A percentile compares a stretch with the other conserved stretches of the same genome.
Evolutionary conservation across 2,113 vertebrate genomes (phyloP).

Genomic region (Marmota monax): DNA sequence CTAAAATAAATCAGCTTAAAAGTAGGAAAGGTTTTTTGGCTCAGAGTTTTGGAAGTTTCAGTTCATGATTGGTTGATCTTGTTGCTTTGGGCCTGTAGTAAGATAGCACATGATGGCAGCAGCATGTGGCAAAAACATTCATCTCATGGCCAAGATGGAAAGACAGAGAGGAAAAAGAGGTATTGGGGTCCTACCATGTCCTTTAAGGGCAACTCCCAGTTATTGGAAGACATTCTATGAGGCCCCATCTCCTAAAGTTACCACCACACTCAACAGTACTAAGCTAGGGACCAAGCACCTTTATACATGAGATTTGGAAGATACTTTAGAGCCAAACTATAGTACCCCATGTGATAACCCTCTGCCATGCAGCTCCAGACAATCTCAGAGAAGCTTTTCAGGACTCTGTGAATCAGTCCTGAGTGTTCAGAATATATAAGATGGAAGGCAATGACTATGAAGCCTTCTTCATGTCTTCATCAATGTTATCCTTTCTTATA

Average conservation of each 20-base stretch:
- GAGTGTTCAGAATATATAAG: not conserved
- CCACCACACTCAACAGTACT: too few species aligned
- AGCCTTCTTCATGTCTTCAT: not conserved
- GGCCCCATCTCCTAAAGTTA: not conserved
- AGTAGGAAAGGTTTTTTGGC: not conserved
- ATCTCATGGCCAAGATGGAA: too few species aligned
- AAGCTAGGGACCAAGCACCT: not conserved
- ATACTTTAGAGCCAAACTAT: too few species aligned
- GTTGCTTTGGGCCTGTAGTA: not conserved
- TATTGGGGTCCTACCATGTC: not conserved
- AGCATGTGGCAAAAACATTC: not conserved
- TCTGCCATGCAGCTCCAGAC: not conserved
- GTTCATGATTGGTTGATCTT: not conserved
- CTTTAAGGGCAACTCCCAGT: not conserved
- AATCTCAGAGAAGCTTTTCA: not conserved
- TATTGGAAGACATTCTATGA: not conserved
- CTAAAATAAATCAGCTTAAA: not conserved
- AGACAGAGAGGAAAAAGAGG: not conserved
- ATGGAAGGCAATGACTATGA: not conserved
- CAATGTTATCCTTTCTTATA: not conserved
- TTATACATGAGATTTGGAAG: not conserved
- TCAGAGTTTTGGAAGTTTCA: not conserved
- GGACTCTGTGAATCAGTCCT: not conserved
- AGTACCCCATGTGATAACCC: not conserved
- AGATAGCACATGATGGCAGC: not conserved